These are phyloP conservation scores for Ceratina calcarata DNA, from an alignment of 1,140 invertebrate genomes.

Conservation along the genomic window DNA sequence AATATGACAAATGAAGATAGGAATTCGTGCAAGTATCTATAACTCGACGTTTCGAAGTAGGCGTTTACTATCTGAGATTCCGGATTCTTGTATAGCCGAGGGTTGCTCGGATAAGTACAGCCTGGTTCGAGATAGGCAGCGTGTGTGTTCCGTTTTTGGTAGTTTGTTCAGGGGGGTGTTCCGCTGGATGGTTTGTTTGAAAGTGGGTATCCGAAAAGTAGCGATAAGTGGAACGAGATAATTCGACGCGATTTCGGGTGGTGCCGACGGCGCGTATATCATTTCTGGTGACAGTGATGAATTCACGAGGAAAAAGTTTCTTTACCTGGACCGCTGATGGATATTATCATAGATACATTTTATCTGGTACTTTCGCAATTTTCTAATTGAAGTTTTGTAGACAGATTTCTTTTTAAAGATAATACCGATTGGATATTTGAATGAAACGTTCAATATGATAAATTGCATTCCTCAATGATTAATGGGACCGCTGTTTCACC, in stretches of 20 bases:
- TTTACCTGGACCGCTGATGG: background rate
- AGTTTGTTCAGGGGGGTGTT: conserved; percentile 6
- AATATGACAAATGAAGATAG: too few species aligned
- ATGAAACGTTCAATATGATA: too few species aligned
- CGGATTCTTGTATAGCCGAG: background rate
- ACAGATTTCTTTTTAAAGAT: too few species aligned
- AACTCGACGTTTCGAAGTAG: too few species aligned
- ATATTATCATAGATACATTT: background rate
- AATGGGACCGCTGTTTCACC: background rate
- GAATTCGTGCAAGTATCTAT: too few species aligned
- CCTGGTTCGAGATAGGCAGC: background rate
- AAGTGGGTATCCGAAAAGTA: background rate
- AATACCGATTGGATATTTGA: too few species aligned
- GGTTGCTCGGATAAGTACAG: background rate
- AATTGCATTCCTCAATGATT: too few species aligned
- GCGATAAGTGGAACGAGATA: conserved; percentile 32
- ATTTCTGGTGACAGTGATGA: conserved; percentile 23
- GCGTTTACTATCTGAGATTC: background rate
- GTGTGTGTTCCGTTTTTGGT: background rate
- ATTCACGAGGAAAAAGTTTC: conserved; percentile 16
- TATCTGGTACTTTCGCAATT: background rate
- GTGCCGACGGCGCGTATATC: conserved; percentile 1
- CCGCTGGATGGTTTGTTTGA: background rate
- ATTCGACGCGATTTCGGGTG: conserved; percentile 6
- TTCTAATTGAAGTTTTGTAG: too few species aligned